A percentile compares a stretch with the other conserved stretches of the same genome.
These are phyloP conservation scores for Bicyclus anynana DNA, from an alignment of 1,140 invertebrate genomes.

Conservation along the genomic window DNA sequence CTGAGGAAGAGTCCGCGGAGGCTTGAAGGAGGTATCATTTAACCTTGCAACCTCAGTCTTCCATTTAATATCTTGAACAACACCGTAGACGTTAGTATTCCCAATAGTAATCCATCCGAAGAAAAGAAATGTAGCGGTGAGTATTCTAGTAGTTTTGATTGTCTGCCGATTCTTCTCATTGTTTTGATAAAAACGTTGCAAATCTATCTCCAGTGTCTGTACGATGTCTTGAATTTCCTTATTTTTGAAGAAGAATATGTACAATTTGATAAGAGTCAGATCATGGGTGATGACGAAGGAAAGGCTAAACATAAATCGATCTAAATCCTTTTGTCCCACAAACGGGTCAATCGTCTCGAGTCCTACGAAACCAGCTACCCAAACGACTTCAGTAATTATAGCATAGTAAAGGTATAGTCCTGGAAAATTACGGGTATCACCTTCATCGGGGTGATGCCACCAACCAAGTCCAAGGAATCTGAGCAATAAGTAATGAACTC, in stretches of 20 bases:
- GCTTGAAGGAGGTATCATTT: constrained; percentile 40
- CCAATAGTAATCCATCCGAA: constrained; percentile 67
- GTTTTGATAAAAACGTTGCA: constrained; percentile 61
- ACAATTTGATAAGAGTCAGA: constrained; percentile 60
- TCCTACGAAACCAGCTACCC: constrained; percentile 66
- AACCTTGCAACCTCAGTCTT: constrained; percentile 42
- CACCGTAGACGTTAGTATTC: constrained; percentile 61
- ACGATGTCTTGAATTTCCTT: constrained; percentile 58
- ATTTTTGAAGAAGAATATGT: constrained; percentile 66
- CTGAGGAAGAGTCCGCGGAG: constrained; percentile 50
- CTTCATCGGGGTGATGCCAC: constrained; percentile 70
- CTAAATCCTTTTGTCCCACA: constrained; percentile 61
- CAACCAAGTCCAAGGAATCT: constrained; percentile 60
- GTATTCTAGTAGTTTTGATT: constrained; percentile 43
- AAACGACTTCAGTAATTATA: constrained; percentile 56
- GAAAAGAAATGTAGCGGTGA: constrained; percentile 59
- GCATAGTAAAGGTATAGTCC: constrained; percentile 59
- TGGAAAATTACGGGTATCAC: constrained; percentile 50
- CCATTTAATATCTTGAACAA: constrained; percentile 56
- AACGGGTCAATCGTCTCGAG: constrained; percentile 68
- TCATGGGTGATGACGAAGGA: constrained; percentile 70
- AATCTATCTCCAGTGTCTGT: constrained; percentile 49
- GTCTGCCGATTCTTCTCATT: constrained; percentile 40
- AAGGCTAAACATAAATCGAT: constrained; percentile 69
- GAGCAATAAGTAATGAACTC: constrained; percentile 49